Evolutionary conservation across 2,797 vertebrate species (phyloP), one percentile per base, ranked within the genome.

Genomic region (Lacerta viridis): DNA sequence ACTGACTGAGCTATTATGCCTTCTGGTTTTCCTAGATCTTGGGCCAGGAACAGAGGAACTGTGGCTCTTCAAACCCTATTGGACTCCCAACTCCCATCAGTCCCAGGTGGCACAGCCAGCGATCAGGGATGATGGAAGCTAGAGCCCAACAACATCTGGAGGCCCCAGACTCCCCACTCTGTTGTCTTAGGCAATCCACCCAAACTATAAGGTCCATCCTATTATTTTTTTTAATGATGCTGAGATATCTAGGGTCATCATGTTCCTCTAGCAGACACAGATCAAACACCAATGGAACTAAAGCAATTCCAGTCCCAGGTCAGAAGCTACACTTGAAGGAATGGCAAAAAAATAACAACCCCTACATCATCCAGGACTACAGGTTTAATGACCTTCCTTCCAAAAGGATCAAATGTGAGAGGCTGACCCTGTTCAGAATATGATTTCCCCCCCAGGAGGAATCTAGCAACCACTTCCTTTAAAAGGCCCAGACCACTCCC

Each of bases 401-500:
- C 41, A 71, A 71, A 9, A 23, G 39, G 68, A 20, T 4, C 8
- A n/a, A 17, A 5, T 50, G 25, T 43, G 18, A 69, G 39, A 41
- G 27, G 8, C 18, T 59, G 25, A 17, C 50, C 36, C 33, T 74
- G 25, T 2, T 84, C n/a, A 61, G 68, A 59, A 84, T 88, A 87
- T 84, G 77, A 69, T 64, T 78, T 77, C 2, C 50, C 50, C 11
- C 8, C 50, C 50, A 9, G 50, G 7, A 61, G 4, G 36, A 39
- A 25, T 15, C 13, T 7, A n/a, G 29, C 27, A 46, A 20, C 29
- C 9, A 33, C 29, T 5, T 80, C 79, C 55, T 77, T 90, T 91
- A 88, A 89, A 94, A 94, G 6, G 0, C 85, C 29, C 17, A 79
- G 17, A 23, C 93, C 94, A 27, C 92, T 92, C 93, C 94, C 93